These are phyloP conservation scores for Drosophila chauvacae DNA, from an alignment of 1,140 invertebrate species.

Conservation along the genomic window DNA sequence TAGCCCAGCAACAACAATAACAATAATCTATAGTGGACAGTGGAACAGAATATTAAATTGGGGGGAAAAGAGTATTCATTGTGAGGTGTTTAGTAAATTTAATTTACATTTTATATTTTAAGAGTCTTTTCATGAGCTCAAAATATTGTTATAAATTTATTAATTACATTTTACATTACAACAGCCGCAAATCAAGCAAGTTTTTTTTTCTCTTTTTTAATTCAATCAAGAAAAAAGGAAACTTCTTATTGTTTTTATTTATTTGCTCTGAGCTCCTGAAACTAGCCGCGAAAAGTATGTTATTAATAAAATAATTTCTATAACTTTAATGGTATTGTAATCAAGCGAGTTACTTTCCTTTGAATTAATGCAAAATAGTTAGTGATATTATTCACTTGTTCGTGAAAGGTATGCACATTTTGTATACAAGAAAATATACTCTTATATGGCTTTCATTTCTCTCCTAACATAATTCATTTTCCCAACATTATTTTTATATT, in stretches of 20 bases:
- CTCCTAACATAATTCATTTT: not conserved
- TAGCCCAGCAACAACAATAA: constrained; percentile 43
- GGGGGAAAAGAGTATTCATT: rapidly evolving
- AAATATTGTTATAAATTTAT: not conserved
- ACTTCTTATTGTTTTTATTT: too few relatives aligned
- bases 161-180: not conserved
- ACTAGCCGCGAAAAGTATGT: not conserved
- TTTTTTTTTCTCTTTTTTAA: too few relatives aligned
- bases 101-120: too few relatives aligned
- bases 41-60: not conserved
- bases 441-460: not conserved
- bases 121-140: not conserved
- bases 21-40: constrained; percentile 1
- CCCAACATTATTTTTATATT: not conserved
- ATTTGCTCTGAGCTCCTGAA: not conserved
- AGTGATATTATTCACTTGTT: not conserved
- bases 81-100: not conserved
- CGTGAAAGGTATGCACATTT: not conserved
- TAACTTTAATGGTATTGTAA: not conserved
- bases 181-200: too few relatives aligned
- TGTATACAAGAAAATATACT: not conserved
- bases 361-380: not conserved
- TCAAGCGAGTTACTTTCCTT: not conserved
- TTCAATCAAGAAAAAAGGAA: too few relatives aligned
- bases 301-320: not conserved